Conservation (phyloP, 2,797 vertebrate species). For the Cossypha polioptera region DNA sequence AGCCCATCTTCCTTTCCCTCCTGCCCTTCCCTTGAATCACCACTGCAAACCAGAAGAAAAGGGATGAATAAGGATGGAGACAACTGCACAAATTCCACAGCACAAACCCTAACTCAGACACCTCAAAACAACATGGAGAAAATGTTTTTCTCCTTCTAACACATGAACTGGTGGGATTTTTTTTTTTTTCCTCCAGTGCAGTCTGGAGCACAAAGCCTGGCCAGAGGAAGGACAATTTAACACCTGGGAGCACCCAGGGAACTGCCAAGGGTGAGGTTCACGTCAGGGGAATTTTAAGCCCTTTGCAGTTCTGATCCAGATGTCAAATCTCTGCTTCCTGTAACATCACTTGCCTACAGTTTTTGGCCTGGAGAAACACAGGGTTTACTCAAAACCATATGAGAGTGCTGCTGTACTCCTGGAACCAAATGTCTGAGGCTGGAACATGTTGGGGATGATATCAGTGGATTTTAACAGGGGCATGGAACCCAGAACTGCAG, state of each 20-base stretch:
- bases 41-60: neutral
- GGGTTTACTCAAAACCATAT: conserved; percentile 53
- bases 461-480: neutral
- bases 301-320: conserved; percentile 31
- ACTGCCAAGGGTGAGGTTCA: neutral
- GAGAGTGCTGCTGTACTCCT: conserved; percentile 27
- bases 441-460: neutral
- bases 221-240: neutral
- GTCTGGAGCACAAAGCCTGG: neutral
- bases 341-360: conserved; percentile 30
- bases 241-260: neutral
- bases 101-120: rapidly evolving
- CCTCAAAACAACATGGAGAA: neutral
- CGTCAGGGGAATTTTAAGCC: neutral
- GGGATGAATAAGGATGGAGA: neutral
- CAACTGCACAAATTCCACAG: neutral
- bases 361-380: conserved; percentile 8
- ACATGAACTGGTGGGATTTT: too few relatives aligned
- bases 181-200: rapidly evolving
- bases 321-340: conserved; percentile 51
- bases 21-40: neutral
- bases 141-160: neutral
- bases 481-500: neutral
- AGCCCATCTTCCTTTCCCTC: neutral
- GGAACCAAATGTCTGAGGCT: conserved; percentile 15